Evolutionary conservation across 2,113 vertebrate species (phyloP), one percentile per base, ranked within the genome.

Genomic region (Thermophis baileyi): DNA sequence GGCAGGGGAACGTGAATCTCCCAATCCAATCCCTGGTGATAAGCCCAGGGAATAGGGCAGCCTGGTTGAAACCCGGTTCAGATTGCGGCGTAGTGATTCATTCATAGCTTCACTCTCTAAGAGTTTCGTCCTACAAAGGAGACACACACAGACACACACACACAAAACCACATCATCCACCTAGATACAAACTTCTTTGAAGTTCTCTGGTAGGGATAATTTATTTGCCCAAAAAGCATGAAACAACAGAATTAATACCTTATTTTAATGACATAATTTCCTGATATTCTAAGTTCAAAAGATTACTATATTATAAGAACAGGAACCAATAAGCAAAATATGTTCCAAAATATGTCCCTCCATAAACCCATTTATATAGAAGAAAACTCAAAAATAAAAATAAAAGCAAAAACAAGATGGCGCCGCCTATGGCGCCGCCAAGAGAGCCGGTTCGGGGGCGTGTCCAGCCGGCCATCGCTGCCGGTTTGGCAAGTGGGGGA

Each of bases 81-180:
- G 96, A 93, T 97, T 99, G 54, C 98, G 98, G 0, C 99, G 98
- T 91, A 99, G 93, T 0, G 99, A 99, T 96, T 99, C 99, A 0
- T 99, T 99, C 98, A 99, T 99, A 92, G 99, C 98, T 95, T 99
- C 99, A 0, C 99, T 99, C 96, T 99, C 99, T 93, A 99, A 96
- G 0, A 99, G 98, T 96, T 99, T 99, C 0, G 99, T 98, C 97
- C 99, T 99, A 92, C 0, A 9, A 25, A 89, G 40, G 12, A 47
- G 20, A 85, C 3, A 90, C 30, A n/a, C 11, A 30, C 3, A 63
- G 10, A 63, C 60, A 63, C 60, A 63, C 10, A 60, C 25, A 63
- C 27, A 69, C 11, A 69, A 35, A 69, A 14, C 4, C 14, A 6
- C 14, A 69, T 35, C 35, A 54, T 40, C 24, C 24, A 85, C 30